A percentile compares a stretch with the other conserved stretches of the same genome.
These are phyloP conservation scores for Yponomeuta malinellus DNA, from an alignment of 2,888 invertebrate genomes.

Conservation along the genomic window DNA sequence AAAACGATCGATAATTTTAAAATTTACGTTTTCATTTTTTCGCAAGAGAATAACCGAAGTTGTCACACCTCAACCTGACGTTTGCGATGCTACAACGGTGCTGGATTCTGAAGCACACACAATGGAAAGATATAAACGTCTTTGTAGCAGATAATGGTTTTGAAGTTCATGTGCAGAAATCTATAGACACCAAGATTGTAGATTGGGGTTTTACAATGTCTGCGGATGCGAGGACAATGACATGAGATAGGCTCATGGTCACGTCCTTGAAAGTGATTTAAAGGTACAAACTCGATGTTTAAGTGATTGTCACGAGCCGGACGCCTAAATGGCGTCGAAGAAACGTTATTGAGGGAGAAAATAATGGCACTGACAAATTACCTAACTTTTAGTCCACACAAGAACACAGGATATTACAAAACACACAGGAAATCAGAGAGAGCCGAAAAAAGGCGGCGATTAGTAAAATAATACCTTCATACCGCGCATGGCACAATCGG, in stretches of 20 bases:
- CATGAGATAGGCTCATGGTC: no score
- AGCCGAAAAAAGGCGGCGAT: conserved; percentile 15
- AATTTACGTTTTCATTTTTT: not conserved
- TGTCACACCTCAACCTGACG: not conserved
- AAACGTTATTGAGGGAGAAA: no score
- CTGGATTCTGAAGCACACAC: conserved; percentile 3
- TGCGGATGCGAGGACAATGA: no score
- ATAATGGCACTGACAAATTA: no score
- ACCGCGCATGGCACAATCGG: conserved; percentile 52
- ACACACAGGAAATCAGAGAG: not conserved
- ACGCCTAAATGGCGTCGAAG: no score
- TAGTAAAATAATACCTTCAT: conserved; percentile 55
- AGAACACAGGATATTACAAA: not conserved
- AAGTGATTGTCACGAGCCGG: no score
- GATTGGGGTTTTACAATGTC: not conserved
- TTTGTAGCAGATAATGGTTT: not conserved
- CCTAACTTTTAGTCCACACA: no score
- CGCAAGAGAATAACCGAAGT: not conserved
- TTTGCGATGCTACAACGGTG: not conserved
- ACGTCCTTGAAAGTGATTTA: no score
- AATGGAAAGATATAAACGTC: not conserved
- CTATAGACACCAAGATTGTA: not conserved
- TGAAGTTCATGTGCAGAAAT: not conserved
- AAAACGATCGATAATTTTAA: no score
- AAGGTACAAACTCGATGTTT: no score